phyloP scores from a whole-genome alignment of 2,888 invertebrate genomes.

The Sinhomidia bicolor region DNA sequence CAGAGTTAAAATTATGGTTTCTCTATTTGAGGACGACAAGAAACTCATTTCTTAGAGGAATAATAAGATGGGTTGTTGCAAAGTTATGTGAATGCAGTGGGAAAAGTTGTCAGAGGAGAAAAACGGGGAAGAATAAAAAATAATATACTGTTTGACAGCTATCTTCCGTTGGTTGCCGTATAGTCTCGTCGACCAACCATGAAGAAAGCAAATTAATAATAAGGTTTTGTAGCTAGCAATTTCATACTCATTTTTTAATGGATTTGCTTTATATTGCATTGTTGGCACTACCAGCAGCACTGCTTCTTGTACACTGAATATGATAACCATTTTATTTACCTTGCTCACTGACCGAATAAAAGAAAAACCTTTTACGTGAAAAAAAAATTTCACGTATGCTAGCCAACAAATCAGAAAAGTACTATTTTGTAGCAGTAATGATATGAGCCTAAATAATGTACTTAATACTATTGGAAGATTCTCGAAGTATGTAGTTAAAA shows the following conservation, averaged over 20 bases:
- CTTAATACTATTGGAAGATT: no score
- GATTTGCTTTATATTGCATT: no score
- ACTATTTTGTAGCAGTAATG: no score
- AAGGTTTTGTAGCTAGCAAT: neutral
- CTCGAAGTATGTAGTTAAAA: no score
- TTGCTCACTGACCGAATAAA: neutral
- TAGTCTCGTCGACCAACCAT: conserved; percentile 12
- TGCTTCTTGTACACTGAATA: no score
- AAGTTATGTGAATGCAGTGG: neutral
- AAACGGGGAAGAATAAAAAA: neutral
- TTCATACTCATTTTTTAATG: conserved; percentile 6
- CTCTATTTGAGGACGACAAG: neutral
- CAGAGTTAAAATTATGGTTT: neutral
- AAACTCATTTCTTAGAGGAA: neutral
- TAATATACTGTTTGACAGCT: neutral
- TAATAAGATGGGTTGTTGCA: no score
- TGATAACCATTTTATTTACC: neutral
- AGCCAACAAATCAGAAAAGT: no score
- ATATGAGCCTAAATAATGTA: no score
- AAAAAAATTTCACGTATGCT: no score
- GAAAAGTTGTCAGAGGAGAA: neutral
- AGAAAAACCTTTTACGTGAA: no score
- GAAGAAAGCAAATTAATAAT: conserved; percentile 20
- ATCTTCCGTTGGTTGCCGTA: neutral
- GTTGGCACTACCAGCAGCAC: no score